These are phyloP conservation scores for Epinephelus coioides DNA, from an alignment of 2,797 vertebrate species.

Conservation along the genomic window DNA sequence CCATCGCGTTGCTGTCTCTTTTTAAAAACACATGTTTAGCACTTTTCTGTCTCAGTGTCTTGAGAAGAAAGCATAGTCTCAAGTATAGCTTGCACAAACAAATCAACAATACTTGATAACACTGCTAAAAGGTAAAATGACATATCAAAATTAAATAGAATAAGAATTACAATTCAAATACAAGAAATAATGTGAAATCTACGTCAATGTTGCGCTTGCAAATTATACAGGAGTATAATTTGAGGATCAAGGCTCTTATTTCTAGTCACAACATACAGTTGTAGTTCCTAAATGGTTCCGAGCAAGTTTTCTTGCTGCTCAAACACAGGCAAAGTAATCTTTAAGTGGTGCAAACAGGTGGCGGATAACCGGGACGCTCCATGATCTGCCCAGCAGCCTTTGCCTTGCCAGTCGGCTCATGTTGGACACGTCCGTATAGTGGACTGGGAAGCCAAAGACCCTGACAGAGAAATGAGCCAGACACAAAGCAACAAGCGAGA, in stretches of 20 bases:
- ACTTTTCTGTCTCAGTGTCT: conserved; percentile 84
- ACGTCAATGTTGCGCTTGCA: conserved; percentile 83
- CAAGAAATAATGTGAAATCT: conserved; percentile 92
- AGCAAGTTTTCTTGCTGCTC: conserved; percentile 55
- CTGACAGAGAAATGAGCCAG: conserved; percentile 75
- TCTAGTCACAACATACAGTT: conserved; percentile 86
- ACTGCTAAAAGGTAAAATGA: conserved; percentile 94
- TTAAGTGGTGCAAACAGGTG: conserved; percentile 99
- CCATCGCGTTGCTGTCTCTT: conserved; percentile 42
- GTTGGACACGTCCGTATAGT: conserved; percentile 99
- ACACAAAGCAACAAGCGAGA: conserved; percentile 28
- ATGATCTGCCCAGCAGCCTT: conserved; percentile 96
- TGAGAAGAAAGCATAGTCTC: conserved; percentile 87
- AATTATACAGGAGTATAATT: conserved; percentile 78
- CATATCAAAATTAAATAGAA: conserved; percentile 92
- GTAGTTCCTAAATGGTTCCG: conserved; percentile 76
- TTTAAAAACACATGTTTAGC: conserved; percentile 51
- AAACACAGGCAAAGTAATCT: conserved; percentile 97
- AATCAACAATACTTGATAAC: conserved; percentile 93
- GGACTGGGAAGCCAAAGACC: conserved; percentile 97
- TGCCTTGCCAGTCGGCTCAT: conserved; percentile 99
- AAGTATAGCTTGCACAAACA: conserved; percentile 90
- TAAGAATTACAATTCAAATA: conserved; percentile 92
- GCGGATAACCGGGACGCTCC: conserved; percentile 98
- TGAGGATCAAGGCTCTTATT: conserved; percentile 84